A percentile compares a stretch with the other conserved stretches of the same genome.
Conservation (phyloP, 2,888 invertebrate genomes). For the Entomobrya multifasciata region DNA sequence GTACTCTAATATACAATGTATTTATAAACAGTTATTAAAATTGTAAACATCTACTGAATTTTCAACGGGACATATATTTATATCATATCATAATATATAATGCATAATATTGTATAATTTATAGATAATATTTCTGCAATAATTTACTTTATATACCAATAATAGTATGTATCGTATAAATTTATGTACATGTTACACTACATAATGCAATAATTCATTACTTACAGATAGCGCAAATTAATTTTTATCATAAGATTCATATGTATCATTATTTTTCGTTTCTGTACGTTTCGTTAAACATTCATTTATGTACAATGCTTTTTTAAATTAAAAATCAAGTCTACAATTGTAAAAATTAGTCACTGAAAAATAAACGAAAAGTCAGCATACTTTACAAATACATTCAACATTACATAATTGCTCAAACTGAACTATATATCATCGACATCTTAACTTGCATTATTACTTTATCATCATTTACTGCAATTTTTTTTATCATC, state of each 20-base stretch:
- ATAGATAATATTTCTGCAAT: conserved; percentile 23
- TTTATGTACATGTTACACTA: conserved; percentile 1
- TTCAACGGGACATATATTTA: conserved; percentile 61
- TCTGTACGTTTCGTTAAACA: conserved; percentile 24
- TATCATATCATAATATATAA: conserved; percentile 16
- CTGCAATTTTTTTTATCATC: background rate
- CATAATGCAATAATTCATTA: conserved; percentile 5
- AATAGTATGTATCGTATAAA: too few species aligned
- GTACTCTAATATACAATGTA: background rate
- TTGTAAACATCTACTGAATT: conserved; percentile 53
- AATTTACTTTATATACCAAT: conserved; percentile 6
- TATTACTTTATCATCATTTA: background rate
- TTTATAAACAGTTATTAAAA: conserved; percentile 48
- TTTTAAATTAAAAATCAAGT: background rate
- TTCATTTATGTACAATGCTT: background rate
- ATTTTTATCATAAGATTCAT: conserved; percentile 2
- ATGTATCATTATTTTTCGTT: conserved; percentile 6
- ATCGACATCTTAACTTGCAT: background rate
- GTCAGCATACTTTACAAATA: background rate
- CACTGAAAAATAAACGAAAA: background rate
- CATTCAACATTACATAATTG: background rate
- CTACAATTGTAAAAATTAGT: background rate
- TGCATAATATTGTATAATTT: conserved; percentile 7
- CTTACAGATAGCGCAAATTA: conserved; percentile 25
- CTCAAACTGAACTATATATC: too few species aligned